phyloP scores from a whole-genome alignment of 37 sponge, comb jelly and placozoan species.

The Mnemiopsis leidyi region DNA sequence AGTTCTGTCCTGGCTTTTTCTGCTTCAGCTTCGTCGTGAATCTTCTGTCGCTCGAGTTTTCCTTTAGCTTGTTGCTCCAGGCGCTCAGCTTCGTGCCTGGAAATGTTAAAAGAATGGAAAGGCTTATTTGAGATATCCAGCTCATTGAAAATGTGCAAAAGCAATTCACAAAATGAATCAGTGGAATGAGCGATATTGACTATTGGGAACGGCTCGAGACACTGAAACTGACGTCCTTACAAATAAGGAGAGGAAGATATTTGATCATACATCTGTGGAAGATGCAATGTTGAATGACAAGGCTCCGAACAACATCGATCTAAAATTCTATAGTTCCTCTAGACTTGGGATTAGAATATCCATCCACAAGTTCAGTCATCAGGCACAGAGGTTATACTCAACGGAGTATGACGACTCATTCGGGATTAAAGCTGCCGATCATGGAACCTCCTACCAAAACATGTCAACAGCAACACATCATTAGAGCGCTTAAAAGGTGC shows the following conservation, averaged over 20 bases:
- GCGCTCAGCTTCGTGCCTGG: slow-evolving; percentile 95
- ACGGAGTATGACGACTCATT: no score
- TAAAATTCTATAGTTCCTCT: no score
- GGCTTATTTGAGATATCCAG: no score
- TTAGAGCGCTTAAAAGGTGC: not conserved
- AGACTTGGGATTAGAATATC: no score
- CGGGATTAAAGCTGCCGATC: not conserved
- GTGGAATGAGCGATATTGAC: not conserved
- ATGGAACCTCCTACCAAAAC: not conserved
- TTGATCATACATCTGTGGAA: not conserved
- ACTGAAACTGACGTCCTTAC: no score
- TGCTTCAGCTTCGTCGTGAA: slow-evolving; percentile 97
- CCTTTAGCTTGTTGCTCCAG: slow-evolving; percentile 98
- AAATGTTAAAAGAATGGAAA: not conserved
- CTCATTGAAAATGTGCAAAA: no score
- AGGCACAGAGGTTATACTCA: no score
- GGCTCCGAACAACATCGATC: no score
- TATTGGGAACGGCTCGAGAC: not conserved
- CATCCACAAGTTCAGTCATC: no score
- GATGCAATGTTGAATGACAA: no score
- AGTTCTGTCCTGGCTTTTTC: slow-evolving; percentile 91
- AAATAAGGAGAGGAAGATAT: not conserved
- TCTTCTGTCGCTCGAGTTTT: slow-evolving; percentile 97
- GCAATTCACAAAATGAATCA: no score
- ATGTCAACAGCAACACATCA: not conserved